Percentiles rank a stretch among this genome's conserved stretches.
Evolutionary conservation across 1,140 invertebrate species (phyloP).

Genomic region (Magallana ariakensis): DNA sequence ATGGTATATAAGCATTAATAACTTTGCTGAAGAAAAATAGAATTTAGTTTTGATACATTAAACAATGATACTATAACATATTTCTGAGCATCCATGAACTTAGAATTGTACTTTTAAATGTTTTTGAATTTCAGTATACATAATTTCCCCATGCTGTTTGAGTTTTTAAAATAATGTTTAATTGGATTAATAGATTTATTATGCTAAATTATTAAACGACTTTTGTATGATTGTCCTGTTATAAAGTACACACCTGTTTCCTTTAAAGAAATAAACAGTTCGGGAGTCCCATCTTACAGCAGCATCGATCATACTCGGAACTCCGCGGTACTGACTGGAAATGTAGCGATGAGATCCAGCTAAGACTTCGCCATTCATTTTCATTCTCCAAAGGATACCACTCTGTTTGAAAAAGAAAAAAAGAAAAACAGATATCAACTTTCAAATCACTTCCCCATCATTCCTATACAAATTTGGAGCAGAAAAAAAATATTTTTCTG

Average conservation of each 20-base stretch:
- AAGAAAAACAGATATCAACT: not conserved
- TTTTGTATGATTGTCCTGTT: too few relatives aligned
- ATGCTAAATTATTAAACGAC: not conserved
- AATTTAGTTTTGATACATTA: not conserved
- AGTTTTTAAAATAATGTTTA: not conserved
- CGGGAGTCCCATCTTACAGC: not conserved
- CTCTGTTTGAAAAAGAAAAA: not conserved
- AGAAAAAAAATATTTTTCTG: not conserved
- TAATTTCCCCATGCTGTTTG: too few relatives aligned
- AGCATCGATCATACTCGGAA: constrained; percentile 22
- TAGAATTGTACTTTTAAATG: too few relatives aligned
- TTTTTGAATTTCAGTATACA: too few relatives aligned
- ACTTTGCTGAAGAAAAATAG: not conserved
- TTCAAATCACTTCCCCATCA: not conserved
- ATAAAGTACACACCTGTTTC: not conserved
- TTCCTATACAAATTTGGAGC: not conserved
- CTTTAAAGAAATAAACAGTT: constrained; percentile 34
- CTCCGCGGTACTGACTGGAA: not conserved
- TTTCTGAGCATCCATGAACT: too few relatives aligned
- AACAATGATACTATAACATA: not conserved
- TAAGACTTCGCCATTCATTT: not conserved
- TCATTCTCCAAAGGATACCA: constrained; percentile 32
- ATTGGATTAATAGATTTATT: not conserved
- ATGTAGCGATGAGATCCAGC: constrained; percentile 25
- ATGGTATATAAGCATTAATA: not conserved